phyloP scores from a whole-genome alignment of 2,113 vertebrate species.

The Electrona antarctica region DNA sequence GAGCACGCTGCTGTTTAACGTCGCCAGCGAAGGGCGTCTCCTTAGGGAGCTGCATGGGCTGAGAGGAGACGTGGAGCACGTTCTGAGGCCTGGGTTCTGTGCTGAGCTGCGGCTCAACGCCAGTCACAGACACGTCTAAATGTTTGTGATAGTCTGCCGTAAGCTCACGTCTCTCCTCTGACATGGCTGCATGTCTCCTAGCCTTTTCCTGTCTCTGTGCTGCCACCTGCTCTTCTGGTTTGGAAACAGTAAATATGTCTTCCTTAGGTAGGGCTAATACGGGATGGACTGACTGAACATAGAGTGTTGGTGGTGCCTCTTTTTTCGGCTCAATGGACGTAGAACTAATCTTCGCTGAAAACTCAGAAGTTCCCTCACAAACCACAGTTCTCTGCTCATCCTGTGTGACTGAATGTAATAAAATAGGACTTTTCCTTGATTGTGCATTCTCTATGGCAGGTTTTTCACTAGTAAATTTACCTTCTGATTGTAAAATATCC shows the following conservation, averaged over 20 bases:
- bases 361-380: conserved; percentile 61
- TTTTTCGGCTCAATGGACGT: conserved; percentile 56
- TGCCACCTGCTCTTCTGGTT: conserved; percentile 67
- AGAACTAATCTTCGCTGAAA: conserved; percentile 38
- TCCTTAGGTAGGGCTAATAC: conserved; percentile 77
- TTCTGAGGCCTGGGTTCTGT: conserved; percentile 59
- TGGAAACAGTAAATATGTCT: conserved; percentile 59
- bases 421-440: conserved; percentile 49
- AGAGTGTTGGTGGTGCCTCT: conserved; percentile 63
- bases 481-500: conserved; percentile 70
- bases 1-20: conserved; percentile 67
- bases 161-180: conserved; percentile 72
- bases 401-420: conserved; percentile 65
- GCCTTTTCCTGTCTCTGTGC: conserved; percentile 72
- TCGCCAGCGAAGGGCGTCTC: conserved; percentile 63
- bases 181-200: conserved; percentile 52
- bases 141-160: conserved; percentile 62
- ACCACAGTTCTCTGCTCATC: conserved; percentile 68
- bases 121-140: conserved; percentile 60
- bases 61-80: conserved; percentile 67
- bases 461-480: conserved; percentile 61
- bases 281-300: conserved; percentile 70
- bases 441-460: conserved; percentile 48
- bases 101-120: conserved; percentile 39
- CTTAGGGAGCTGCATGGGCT: conserved; percentile 72